These are phyloP conservation scores for Drosophila cracens DNA, from an alignment of 2,888 invertebrate genomes.

Conservation along the genomic window DNA sequence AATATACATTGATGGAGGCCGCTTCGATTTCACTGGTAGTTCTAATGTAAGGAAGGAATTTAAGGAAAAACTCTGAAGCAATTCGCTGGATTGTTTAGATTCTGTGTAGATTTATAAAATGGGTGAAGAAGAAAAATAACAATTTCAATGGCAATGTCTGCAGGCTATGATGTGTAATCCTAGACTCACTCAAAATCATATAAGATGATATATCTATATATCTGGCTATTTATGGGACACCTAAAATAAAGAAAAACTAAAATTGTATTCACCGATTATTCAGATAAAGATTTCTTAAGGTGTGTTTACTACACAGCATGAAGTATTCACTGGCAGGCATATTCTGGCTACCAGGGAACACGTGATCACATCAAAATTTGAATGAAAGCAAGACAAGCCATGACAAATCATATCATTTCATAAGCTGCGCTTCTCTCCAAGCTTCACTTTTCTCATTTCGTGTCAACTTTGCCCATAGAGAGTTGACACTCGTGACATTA, in stretches of 20 bases:
- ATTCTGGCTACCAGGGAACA: neutral
- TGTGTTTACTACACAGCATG: neutral
- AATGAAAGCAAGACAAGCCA: neutral
- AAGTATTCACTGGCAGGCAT: neutral
- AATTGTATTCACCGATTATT: neutral
- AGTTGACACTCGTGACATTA: conserved; percentile 8
- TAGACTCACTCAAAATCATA: neutral
- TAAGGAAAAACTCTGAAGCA: neutral
- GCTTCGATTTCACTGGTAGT: neutral
- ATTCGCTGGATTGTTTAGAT: neutral
- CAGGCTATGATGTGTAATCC: neutral
- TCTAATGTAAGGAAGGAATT: neutral
- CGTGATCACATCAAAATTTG: too few relatives aligned
- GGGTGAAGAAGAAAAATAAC: neutral
- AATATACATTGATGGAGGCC: neutral
- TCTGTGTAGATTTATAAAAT: neutral
- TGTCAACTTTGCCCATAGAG: conserved; percentile 6
- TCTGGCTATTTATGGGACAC: neutral
- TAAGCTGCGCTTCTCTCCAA: neutral
- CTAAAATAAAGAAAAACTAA: neutral
- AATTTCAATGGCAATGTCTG: neutral
- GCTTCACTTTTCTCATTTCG: neutral
- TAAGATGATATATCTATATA: neutral
- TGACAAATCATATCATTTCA: neutral
- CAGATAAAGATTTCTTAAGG: neutral